Conservation (phyloP, 2,888 invertebrate species). For the Girardia tigrina region DNA sequence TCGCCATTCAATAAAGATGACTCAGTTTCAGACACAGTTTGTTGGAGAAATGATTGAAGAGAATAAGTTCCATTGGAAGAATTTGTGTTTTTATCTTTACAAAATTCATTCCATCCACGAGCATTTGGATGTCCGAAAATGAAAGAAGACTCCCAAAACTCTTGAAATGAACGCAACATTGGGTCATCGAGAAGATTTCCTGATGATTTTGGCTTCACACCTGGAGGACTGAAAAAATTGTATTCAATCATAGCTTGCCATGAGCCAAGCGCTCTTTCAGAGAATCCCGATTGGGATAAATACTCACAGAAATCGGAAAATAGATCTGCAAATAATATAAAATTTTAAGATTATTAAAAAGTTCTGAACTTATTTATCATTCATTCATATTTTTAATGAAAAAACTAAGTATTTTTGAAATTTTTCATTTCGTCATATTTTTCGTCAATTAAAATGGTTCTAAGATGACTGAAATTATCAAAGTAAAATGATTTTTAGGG, state of each 20-base stretch:
- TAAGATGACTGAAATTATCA: too few species aligned
- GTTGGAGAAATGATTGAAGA: not conserved
- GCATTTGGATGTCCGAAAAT: not conserved
- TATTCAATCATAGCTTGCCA: slow-evolving; percentile 14
- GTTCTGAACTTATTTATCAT: too few species aligned
- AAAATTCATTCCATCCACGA: not conserved
- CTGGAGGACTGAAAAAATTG: not conserved
- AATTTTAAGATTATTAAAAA: too few species aligned
- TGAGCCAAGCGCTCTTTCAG: not conserved
- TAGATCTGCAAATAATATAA: not conserved
- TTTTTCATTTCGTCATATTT: too few species aligned
- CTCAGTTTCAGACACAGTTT: not conserved
- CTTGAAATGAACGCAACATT: not conserved
- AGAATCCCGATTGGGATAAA: not conserved
- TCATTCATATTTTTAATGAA: too few species aligned
- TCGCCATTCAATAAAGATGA: not conserved
- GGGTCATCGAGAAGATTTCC: not conserved
- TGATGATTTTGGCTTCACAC: not conserved
- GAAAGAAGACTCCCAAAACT: not conserved
- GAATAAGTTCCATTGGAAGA: too few species aligned
- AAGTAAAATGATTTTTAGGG: too few species aligned
- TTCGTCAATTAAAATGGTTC: too few species aligned
- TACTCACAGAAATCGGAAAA: not conserved
- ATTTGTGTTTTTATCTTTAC: not conserved
- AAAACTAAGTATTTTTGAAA: too few species aligned